Evolutionary conservation across 2,797 vertebrate genomes (phyloP).

Genomic region (Acridotheres tristis): DNA sequence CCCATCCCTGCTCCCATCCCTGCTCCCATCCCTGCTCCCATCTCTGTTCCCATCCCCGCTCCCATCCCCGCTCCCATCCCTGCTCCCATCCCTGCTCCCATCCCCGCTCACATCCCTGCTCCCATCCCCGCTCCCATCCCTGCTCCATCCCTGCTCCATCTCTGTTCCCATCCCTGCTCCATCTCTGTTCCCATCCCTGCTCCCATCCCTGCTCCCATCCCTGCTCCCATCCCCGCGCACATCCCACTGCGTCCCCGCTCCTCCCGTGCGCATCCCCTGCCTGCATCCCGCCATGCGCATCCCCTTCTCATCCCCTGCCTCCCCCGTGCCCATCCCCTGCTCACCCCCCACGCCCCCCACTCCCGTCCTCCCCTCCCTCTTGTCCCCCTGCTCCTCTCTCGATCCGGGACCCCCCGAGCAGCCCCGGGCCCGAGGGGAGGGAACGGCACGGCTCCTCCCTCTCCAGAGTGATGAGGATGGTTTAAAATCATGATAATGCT

Average conservation of each 20-base stretch:
- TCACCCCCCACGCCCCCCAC: not conserved
- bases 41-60: no score
- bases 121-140: no score
- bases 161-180: not conserved
- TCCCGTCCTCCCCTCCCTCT: not conserved
- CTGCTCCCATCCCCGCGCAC: no score
- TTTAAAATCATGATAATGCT: not conserved
- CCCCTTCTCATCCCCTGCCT: not conserved
- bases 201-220: not conserved
- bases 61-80: not conserved
- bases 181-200: not conserved
- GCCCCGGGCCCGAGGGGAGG: not conserved
- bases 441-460: no score
- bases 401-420: not conserved
- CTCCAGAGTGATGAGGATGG: not conserved
- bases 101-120: no score
- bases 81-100: not conserved
- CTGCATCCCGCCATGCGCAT: not conserved
- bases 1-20: no score
- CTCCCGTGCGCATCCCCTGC: not conserved
- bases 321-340: not conserved
- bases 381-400: not conserved
- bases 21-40: not conserved
- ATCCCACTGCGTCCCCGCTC: not conserved
- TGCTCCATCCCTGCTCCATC: not conserved